Percentiles rank a stretch among this genome's conserved stretches.
Evolutionary conservation across 2,797 vertebrate species (phyloP).

Genomic region (Enteromius thamalakanensis): DNA sequence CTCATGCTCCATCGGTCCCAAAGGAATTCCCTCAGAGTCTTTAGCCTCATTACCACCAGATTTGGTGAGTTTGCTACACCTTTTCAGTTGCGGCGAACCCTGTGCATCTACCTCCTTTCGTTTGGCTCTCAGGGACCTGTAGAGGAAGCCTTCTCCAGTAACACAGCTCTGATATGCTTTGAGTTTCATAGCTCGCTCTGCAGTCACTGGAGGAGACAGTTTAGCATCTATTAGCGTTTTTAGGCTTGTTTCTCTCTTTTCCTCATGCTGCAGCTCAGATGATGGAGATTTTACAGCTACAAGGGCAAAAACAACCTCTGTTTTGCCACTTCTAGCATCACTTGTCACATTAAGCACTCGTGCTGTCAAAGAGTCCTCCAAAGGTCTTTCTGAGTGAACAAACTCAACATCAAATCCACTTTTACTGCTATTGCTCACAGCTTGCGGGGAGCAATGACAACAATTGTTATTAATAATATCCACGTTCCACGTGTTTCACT

Average conservation of each 20-base stretch:
- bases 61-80: slow-evolving; percentile 68
- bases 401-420: background rate
- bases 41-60: slow-evolving; percentile 70
- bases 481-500: slow-evolving; percentile 46
- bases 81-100: slow-evolving; percentile 68
- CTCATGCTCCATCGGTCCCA: slow-evolving; percentile 85
- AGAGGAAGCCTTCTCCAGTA: slow-evolving; percentile 49
- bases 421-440: slow-evolving; percentile 6
- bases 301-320: slow-evolving; percentile 74
- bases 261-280: slow-evolving; percentile 27
- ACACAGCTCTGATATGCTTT: slow-evolving; percentile 8
- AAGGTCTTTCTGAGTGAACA: background rate
- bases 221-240: slow-evolving; percentile 22
- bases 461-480: slow-evolving; percentile 71
- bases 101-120: slow-evolving; percentile 63
- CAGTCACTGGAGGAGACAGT: slow-evolving; percentile 41
- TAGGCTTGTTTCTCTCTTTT: slow-evolving; percentile 14
- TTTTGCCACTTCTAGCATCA: slow-evolving; percentile 60
- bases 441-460: slow-evolving; percentile 20
- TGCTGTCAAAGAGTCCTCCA: slow-evolving; percentile 60
- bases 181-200: slow-evolving; percentile 6
- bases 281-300: slow-evolving; percentile 71
- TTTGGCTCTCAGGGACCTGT: slow-evolving; percentile 59
- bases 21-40: slow-evolving; percentile 71
- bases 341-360: slow-evolving; percentile 67